Base-by-base conservation (phyloP, 2,113 vertebrate genomes). In the Planiliza haematocheilus region DNA sequence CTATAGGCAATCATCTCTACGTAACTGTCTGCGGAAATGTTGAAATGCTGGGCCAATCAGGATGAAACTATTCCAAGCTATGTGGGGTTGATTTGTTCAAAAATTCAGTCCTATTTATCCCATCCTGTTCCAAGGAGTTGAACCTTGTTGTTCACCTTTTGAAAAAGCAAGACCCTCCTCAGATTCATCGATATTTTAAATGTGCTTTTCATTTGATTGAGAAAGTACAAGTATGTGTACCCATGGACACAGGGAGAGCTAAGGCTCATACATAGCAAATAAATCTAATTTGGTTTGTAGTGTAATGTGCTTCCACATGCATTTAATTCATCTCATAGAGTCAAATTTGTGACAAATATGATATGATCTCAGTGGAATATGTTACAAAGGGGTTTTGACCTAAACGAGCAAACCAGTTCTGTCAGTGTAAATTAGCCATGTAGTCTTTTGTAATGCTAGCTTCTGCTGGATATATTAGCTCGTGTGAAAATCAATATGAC, bases 51-150 rank as follows among this genome's bases (percentile, higher is more conserved):
- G 74, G 69, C 39, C 48, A 79, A 55, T 74, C 52, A 67, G 51
- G 9, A 17, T 49, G 56, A 59, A 10, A 53, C n/a, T 13, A 42
- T 60, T 67, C 41, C 55, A 50, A 57, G 11, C 66, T 14, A 37
- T 39, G 53, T 68, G 59, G 37, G 63, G 63, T 70, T 84, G 70
- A 84, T 72, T 79, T 64, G 21, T 50, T 61, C 13, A 13, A 11
- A 69, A 48, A 72, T 43, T 30, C 1, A 2, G 3, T 51, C 9
- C 36, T 66, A 39, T 14, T 24, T 3, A 37, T 60, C 12, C n/a
- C 57, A 56, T 49, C 21, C 6, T 24, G 8, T 18, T 42, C 7
- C 14, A 63, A 20, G 11, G 24, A 24, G 11, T 7, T n/a, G 17
- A 59, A 58, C 42, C 16, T 4, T 42, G 41, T 42, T 4, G 11